These are phyloP conservation scores for Pollenia amentaria DNA, from an alignment of 2,888 invertebrate species.

Conservation along the genomic window DNA sequence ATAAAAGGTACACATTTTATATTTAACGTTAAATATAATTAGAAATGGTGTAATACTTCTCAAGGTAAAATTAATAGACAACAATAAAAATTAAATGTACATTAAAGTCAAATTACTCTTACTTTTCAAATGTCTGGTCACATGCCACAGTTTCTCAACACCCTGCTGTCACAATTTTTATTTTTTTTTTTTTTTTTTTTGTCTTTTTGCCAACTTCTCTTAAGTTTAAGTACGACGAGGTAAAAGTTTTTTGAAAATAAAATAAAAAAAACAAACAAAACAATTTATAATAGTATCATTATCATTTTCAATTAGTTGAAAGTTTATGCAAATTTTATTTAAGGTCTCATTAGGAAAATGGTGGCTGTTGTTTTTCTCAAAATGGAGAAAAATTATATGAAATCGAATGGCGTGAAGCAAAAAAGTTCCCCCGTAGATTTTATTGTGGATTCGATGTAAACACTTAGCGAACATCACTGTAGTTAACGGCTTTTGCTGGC, in stretches of 20 bases:
- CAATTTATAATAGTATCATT: conserved; percentile 52
- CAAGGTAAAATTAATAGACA: conserved; percentile 8
- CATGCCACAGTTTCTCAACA: conserved; percentile 7
- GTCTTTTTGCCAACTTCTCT: neutral
- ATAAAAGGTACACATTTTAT: neutral
- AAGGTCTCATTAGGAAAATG: conserved; percentile 34
- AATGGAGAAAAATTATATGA: neutral
- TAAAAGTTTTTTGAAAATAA: conserved; percentile 43
- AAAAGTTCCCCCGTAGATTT: conserved; percentile 23
- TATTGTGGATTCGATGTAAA: conserved; percentile 30
- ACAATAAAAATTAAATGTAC: conserved; percentile 19
- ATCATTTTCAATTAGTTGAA: conserved; percentile 65
- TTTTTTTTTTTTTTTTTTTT: neutral
- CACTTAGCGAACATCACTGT: conserved; percentile 27
- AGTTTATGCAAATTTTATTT: conserved; percentile 69
- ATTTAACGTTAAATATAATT: neutral
- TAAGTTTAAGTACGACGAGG: conserved; percentile 17
- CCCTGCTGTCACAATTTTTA: neutral
- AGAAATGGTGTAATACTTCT: conserved; percentile 8
- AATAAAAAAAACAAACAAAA: conserved; percentile 25
- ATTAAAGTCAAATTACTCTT: conserved; percentile 32
- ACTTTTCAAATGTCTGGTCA: conserved; percentile 43
- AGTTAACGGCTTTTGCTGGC: neutral
- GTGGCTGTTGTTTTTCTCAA: conserved; percentile 1
- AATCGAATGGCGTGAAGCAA: conserved; percentile 17